phyloP scores from a whole-genome alignment of 1,140 invertebrate species.

The Solenopsis fugax region DNA sequence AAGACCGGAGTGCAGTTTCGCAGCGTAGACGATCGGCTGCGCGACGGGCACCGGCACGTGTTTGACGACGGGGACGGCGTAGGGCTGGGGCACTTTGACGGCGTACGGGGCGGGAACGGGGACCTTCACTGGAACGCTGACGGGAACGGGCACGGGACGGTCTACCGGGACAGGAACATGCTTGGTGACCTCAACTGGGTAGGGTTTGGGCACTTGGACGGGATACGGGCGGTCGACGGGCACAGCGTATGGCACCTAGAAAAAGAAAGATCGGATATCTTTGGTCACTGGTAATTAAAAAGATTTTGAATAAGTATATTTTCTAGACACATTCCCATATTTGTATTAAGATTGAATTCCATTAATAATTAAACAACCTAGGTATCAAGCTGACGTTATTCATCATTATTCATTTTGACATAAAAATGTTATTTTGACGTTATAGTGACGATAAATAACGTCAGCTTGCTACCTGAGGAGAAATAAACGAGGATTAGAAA shows the following conservation, averaged over 20 bases:
- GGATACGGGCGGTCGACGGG: constrained; percentile 81
- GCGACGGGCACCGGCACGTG: constrained; percentile 73
- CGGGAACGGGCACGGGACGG: constrained; percentile 79
- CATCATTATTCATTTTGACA: too few relatives aligned
- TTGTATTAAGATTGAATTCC: neutral
- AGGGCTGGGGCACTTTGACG: constrained; percentile 79
- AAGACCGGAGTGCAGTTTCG: constrained; percentile 35
- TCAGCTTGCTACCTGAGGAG: too few relatives aligned
- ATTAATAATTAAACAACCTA: too few relatives aligned
- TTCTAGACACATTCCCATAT: neutral
- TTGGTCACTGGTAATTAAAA: neutral
- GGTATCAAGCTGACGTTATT: too few relatives aligned
- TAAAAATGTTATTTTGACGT: too few relatives aligned
- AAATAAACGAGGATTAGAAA: neutral
- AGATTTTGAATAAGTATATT: neutral
- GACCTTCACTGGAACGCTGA: constrained; percentile 78
- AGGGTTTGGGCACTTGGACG: constrained; percentile 79
- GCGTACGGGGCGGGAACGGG: constrained; percentile 81
- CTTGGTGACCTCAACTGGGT: constrained; percentile 80
- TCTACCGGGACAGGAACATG: constrained; percentile 81
- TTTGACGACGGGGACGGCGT: constrained; percentile 80
- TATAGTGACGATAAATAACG: too few relatives aligned
- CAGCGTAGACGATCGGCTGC: constrained; percentile 64
- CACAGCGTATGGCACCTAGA: constrained; percentile 80
- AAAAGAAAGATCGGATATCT: neutral